These are phyloP conservation scores for Philopotamus ludificatus DNA, from an alignment of 1,140 invertebrate species.

Conservation along the genomic window DNA sequence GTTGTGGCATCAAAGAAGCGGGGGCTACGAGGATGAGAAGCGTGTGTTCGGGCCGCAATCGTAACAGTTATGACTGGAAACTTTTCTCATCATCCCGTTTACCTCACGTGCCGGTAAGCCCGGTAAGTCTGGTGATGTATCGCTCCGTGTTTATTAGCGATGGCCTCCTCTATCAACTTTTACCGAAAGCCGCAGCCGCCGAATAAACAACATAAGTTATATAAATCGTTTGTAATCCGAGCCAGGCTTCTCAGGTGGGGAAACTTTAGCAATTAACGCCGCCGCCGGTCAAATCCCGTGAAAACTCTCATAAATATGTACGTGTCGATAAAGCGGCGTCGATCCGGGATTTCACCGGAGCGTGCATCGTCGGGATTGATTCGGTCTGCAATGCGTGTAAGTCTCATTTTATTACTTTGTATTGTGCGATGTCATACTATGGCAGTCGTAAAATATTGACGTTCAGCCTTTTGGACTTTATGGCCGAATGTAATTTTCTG, in stretches of 20 bases:
- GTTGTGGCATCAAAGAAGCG: no score
- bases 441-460: no score
- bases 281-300: slow-evolving; percentile 3
- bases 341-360: no score
- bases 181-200: background rate
- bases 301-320: slow-evolving; percentile 2
- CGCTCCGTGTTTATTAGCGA: slow-evolving; percentile 7
- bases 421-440: no score
- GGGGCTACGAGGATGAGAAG: no score
- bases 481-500: no score
- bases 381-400: no score
- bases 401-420: no score
- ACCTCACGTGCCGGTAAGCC: slow-evolving; percentile 23
- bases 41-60: no score
- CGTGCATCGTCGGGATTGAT: no score
- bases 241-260: slow-evolving; percentile 1
- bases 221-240: slow-evolving; percentile 2
- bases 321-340: background rate
- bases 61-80: slow-evolving; percentile 25
- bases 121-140: slow-evolving; percentile 3
- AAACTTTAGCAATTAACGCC: slow-evolving; percentile 24
- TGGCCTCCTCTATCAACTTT: background rate
- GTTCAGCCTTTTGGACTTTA: no score
- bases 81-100: slow-evolving; percentile 30
- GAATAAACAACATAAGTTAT: slow-evolving; percentile 16